Evolutionary conservation across 2,113 vertebrate species (phyloP), one percentile per base, ranked within the genome.

Genomic region (Astur gentilis): DNA sequence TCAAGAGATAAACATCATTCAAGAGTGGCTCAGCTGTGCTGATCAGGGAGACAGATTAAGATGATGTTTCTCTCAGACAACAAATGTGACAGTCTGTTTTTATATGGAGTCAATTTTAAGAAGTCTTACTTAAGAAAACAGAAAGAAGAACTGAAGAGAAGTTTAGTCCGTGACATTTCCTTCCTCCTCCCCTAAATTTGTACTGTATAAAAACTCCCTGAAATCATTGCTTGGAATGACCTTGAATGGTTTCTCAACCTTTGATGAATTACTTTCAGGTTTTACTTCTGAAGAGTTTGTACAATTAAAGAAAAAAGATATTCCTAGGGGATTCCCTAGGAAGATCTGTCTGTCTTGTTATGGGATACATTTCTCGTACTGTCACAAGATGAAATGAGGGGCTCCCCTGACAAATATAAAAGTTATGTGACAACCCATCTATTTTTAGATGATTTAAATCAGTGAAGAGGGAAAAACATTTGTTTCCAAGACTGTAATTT

Each of bases 381-480:
- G 87, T 65, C 71, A 83, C 52, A 90, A 83, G 73, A 89, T 73
- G 76, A 90, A 96, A 95, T 44, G 71, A 95, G 91, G 94, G 96
- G 80, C 85, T 97, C 95, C 91, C 94, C 67, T 96, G 87, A 89
- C 91, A 94, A 82, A 82, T 83, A 87, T 87, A 92, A 95, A 96
- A 97, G 93, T 90, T 81, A 94, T 89, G 81, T 58, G 92, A 95
- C 95, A 97, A 90, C 90, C 82, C 90, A 79, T 98, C 97, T 98
- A 98, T 98, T 98, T 98, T 96, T 97, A 97, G 96, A 96, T 94
- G 42, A 94, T 96, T 96, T 98, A 98, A 98, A 97, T 97, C 94
- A 97, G 32, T 49, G 66, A 94, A 96, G 90, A 97, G 75, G 95
- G 87, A 82, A 97, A 97, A 97, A 81, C 91, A 94, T 97, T 98